Evolutionary conservation across 2,797 vertebrate genomes (phyloP).

Genomic region (Borostomias antarcticus): DNA sequence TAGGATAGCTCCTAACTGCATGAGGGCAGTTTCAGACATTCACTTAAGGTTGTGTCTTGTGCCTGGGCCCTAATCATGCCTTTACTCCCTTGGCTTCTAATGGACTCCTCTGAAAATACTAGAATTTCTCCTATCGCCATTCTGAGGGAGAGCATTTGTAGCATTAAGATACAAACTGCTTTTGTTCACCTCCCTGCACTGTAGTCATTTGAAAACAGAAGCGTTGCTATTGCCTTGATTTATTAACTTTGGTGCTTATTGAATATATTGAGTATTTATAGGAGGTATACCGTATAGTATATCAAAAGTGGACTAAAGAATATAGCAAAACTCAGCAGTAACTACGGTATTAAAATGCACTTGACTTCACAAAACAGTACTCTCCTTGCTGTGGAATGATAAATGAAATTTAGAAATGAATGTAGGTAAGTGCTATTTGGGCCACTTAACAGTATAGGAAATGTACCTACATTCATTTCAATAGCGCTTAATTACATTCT

Average conservation of each 20-base stretch:
- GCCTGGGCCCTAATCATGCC: slow-evolving; percentile 24
- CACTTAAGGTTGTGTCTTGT: slow-evolving; percentile 38
- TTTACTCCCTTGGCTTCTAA: slow-evolving; percentile 50
- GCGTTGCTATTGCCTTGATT: slow-evolving; percentile 29
- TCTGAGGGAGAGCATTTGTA: no score
- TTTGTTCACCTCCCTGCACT: slow-evolving; percentile 52
- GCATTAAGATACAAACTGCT: no score
- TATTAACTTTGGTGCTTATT: slow-evolving; percentile 45
- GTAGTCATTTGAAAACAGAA: slow-evolving; percentile 34
- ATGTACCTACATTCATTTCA: no score
- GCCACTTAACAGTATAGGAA: no score
- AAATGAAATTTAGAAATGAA: slow-evolving; percentile 63
- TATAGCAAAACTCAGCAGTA: neutral
- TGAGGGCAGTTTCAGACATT: slow-evolving; percentile 38
- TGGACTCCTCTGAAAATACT: slow-evolving; percentile 40
- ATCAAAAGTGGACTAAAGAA: neutral
- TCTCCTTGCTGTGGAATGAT: slow-evolving; percentile 1
- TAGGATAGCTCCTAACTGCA: slow-evolving; percentile 17
- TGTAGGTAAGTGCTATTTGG: slow-evolving; percentile 5
- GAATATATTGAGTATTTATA: slow-evolving; percentile 18
- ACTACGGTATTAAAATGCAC: neutral
- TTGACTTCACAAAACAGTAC: neutral
- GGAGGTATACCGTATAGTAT: neutral
- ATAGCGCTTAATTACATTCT: no score
- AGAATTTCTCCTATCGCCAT: no score